Percentiles rank a stretch among this genome's conserved stretches.
phyloP scores from a whole-genome alignment of 2,888 invertebrate genomes.

The Ceraclea dissimilis region DNA sequence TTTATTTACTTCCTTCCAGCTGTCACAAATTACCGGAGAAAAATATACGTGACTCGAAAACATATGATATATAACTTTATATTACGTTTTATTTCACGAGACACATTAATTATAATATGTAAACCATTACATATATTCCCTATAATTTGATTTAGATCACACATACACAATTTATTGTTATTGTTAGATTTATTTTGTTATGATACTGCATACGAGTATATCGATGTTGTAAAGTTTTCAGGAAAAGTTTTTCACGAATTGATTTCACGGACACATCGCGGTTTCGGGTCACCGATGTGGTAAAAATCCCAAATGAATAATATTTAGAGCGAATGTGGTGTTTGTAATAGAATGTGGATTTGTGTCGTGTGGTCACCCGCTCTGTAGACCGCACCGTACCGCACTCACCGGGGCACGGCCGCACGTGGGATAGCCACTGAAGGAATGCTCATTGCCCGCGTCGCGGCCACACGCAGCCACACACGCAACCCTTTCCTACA shows the following conservation, averaged over 20 bases:
- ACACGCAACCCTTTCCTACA: conserved; percentile 37
- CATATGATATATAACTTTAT: background rate
- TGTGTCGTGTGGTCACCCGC: conserved; percentile 31
- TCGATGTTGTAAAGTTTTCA: too few species aligned
- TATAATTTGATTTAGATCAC: background rate
- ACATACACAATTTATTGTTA: background rate
- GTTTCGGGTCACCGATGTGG: conserved; percentile 14
- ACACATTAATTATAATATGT: too few species aligned
- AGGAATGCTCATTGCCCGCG: conserved; percentile 31
- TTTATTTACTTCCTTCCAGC: conserved; percentile 5
- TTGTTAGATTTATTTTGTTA: background rate
- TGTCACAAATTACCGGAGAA: background rate
- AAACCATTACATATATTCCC: too few species aligned
- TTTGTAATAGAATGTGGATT: conserved; percentile 15
- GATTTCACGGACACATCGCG: conserved; percentile 10
- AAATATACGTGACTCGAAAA: conserved; percentile 8
- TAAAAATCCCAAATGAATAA: conserved; percentile 17
- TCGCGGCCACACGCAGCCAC: conserved; percentile 35
- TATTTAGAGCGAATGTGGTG: conserved; percentile 1
- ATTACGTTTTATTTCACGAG: too few species aligned
- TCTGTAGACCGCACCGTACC: conserved; percentile 22
- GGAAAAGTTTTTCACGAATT: background rate
- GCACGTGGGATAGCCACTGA: conserved; percentile 25
- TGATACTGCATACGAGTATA: too few species aligned
- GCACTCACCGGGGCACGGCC: conserved; percentile 5